These are phyloP conservation scores for Lepus oiostolus DNA, from an alignment of 2,797 vertebrate genomes.

Conservation along the genomic window DNA sequence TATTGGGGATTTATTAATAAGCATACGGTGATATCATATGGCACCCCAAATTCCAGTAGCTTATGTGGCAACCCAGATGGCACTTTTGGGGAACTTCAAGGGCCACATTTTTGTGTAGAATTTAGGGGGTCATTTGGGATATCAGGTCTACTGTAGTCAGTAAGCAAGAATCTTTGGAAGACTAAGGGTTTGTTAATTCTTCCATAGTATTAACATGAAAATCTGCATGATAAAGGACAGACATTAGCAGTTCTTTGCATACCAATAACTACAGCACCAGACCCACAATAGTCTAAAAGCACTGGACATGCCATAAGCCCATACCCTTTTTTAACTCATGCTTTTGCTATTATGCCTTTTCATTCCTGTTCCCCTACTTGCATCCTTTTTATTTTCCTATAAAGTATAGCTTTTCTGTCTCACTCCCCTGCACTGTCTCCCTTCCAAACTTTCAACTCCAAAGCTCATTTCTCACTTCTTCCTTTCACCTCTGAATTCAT, in stretches of 20 bases:
- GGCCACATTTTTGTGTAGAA: too few species aligned
- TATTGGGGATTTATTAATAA: too few species aligned
- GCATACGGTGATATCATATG: too few species aligned
- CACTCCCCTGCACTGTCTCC: slow-evolving; percentile 3
- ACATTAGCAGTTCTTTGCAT: slow-evolving; percentile 57
- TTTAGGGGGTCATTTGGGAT: too few species aligned
- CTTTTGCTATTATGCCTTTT: slow-evolving; percentile 23
- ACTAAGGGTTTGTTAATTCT: slow-evolving; percentile 54
- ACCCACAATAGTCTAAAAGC: not conserved
- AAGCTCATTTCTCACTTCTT: slow-evolving; percentile 6
- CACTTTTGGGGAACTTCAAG: too few species aligned
- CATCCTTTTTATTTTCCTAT: slow-evolving; percentile 52
- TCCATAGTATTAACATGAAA: not conserved
- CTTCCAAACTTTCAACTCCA: not conserved
- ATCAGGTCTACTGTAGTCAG: not conserved
- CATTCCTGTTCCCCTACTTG: not conserved
- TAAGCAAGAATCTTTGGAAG: slow-evolving; percentile 44
- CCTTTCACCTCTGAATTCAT: not conserved
- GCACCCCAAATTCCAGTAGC: too few species aligned
- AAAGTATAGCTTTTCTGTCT: not conserved
- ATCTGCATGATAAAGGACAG: slow-evolving; percentile 51
- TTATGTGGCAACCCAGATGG: too few species aligned
- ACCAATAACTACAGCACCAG: slow-evolving; percentile 10
- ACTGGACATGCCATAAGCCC: slow-evolving; percentile 34
- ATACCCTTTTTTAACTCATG: slow-evolving; percentile 5